Evolutionary conservation across 1,140 invertebrate species (phyloP).

Genomic region (Lerema accius): DNA sequence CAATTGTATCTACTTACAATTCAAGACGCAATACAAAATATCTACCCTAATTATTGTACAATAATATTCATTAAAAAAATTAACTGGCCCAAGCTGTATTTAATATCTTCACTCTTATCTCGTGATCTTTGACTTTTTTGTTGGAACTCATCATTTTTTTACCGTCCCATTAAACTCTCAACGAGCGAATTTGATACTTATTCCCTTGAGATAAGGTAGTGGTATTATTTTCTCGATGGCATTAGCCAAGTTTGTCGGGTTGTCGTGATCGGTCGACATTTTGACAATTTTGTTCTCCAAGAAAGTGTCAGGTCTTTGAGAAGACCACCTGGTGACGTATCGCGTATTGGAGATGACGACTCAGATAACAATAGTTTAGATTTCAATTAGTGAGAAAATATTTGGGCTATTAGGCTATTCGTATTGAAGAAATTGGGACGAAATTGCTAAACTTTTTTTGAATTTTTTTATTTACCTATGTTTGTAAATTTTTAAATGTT

Average conservation of each 20-base stretch:
- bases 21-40: constrained; percentile 1
- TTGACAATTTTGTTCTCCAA: constrained; percentile 72
- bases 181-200: constrained; percentile 20
- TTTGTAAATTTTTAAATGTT: background rate
- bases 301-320: constrained; percentile 69
- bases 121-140: constrained; percentile 54
- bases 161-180: constrained; percentile 20
- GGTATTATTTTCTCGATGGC: constrained; percentile 4
- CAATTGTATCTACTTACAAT: too few species aligned
- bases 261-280: constrained; percentile 71
- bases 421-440: constrained; percentile 26
- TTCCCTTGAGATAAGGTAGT: constrained; percentile 10
- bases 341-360: constrained; percentile 47
- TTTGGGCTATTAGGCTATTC: constrained; percentile 40
- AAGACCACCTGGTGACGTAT: constrained; percentile 67
- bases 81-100: constrained; percentile 36
- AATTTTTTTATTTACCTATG: background rate
- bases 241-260: constrained; percentile 43
- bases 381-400: constrained; percentile 72
- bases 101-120: constrained; percentile 54
- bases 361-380: constrained; percentile 72
- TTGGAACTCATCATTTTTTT: constrained; percentile 50
- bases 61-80: constrained; percentile 36
- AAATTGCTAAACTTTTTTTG: constrained; percentile 9
- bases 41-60: constrained; percentile 35